These are phyloP conservation scores for Chaenodraco wilsoni DNA, from an alignment of 2,797 vertebrate species.

Conservation along the genomic window DNA sequence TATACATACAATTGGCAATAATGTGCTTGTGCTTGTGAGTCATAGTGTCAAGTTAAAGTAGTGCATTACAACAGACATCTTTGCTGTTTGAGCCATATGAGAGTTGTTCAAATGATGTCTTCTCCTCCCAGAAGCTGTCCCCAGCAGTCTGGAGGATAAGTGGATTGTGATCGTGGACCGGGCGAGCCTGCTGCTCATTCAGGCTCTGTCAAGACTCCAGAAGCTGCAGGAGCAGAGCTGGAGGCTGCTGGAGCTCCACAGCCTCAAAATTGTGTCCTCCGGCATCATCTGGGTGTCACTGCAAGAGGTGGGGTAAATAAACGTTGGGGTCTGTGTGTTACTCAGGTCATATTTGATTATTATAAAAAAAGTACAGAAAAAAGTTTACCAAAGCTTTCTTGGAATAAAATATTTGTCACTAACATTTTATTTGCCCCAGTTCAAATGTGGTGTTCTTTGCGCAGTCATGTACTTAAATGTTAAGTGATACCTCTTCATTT, in stretches of 20 bases:
- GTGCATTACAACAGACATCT: not conserved
- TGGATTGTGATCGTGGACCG: constrained; percentile 80
- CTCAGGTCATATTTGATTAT: no score
- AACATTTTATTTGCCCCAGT: not conserved
- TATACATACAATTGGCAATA: no score
- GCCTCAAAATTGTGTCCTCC: constrained; percentile 80
- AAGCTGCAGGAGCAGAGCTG: constrained; percentile 79
- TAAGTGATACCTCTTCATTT: not conserved
- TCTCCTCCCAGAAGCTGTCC: constrained; percentile 40
- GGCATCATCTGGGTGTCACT: constrained; percentile 84
- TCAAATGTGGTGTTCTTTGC: not conserved
- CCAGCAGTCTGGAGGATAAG: constrained; percentile 50
- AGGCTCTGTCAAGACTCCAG: constrained; percentile 67
- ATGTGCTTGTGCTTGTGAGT: no score
- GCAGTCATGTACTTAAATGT: not conserved
- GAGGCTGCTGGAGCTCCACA: constrained; percentile 85
- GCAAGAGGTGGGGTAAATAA: constrained; percentile 75
- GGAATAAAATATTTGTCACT: not conserved
- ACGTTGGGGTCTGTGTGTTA: not conserved
- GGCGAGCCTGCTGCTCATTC: constrained; percentile 74
- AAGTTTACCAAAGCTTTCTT: no score
- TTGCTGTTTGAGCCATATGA: not conserved
- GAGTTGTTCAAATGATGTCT: not conserved
- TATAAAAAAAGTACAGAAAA: no score
- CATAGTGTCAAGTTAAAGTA: no score